Percentiles rank a stretch among this genome's conserved stretches.
Conservation (phyloP, 2,888 invertebrate species). For the Carpatolechia fugitivella region DNA sequence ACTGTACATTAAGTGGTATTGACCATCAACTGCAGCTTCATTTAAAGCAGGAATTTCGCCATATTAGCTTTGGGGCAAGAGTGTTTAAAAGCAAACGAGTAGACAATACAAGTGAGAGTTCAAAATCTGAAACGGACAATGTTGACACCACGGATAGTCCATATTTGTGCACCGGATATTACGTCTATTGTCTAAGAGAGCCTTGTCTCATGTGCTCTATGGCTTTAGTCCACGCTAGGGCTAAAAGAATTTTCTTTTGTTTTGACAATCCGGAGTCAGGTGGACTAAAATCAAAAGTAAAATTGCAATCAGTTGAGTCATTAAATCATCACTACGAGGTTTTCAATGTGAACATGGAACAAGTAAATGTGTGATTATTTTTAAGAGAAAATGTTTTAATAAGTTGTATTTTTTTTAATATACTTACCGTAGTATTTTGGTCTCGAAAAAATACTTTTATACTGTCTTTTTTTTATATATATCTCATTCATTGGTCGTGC, state of each 20-base stretch:
- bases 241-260: constrained; percentile 88
- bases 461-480: no score
- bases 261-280: constrained; percentile 78
- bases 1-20: constrained; percentile 50
- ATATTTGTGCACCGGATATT: constrained; percentile 93
- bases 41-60: constrained; percentile 50
- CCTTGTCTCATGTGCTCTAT: constrained; percentile 98
- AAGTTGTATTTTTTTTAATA: no score
- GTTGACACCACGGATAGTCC: constrained; percentile 64
- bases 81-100: constrained; percentile 50
- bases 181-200: constrained; percentile 89
- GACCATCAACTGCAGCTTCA: constrained; percentile 51
- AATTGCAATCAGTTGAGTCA: constrained; percentile 87
- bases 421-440: no score
- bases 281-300: constrained; percentile 84
- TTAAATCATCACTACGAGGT: constrained; percentile 97
- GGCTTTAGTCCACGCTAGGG: constrained; percentile 95
- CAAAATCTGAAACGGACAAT: constrained; percentile 16
- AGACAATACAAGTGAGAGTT: constrained; percentile 25
- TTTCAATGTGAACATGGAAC: constrained; percentile 79
- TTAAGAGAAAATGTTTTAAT: no score
- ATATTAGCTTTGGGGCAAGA: constrained; percentile 70
- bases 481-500: no score
- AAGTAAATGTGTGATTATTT: no score
- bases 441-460: no score